These are phyloP conservation scores for Phrixothrix hirtus DNA, from an alignment of 2,888 invertebrate genomes.

Conservation along the genomic window DNA sequence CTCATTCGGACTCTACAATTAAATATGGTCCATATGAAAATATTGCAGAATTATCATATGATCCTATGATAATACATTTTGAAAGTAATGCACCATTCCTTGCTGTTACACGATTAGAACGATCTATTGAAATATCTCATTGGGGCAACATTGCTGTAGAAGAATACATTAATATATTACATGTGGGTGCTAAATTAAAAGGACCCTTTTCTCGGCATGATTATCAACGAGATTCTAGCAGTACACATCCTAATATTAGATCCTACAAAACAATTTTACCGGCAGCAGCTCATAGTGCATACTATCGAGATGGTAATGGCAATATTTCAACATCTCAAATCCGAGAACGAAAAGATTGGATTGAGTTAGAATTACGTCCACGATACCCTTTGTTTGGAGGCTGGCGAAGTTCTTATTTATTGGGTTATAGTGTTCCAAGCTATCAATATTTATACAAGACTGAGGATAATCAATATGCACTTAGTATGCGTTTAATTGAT, in stretches of 20 bases:
- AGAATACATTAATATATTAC: conserved; percentile 88
- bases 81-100: conserved; percentile 97
- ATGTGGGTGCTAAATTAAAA: conserved; percentile 91
- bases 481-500: conserved; percentile 94
- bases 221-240: conserved; percentile 90
- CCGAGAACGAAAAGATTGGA: conserved; percentile 83
- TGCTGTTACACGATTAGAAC: conserved; percentile 83
- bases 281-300: conserved; percentile 91
- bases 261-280: conserved; percentile 85
- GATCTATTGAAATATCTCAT: conserved; percentile 94
- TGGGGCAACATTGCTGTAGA: conserved; percentile 99
- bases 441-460: conserved; percentile 90
- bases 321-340: conserved; percentile 98
- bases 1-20: conserved; percentile 78
- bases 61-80: conserved; percentile 81
- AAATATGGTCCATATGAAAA: conserved; percentile 89
- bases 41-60: conserved; percentile 61
- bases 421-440: conserved; percentile 93
- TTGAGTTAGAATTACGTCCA: conserved; percentile 94
- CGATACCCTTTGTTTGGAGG: conserved; percentile 98
- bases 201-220: conserved; percentile 97
- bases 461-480: conserved; percentile 68
- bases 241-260: conserved; percentile 86
- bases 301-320: conserved; percentile 97
- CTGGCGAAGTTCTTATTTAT: conserved; percentile 96